These are phyloP conservation scores for Xiphias gladius DNA, from an alignment of 2,113 vertebrate species.

Conservation along the genomic window DNA sequence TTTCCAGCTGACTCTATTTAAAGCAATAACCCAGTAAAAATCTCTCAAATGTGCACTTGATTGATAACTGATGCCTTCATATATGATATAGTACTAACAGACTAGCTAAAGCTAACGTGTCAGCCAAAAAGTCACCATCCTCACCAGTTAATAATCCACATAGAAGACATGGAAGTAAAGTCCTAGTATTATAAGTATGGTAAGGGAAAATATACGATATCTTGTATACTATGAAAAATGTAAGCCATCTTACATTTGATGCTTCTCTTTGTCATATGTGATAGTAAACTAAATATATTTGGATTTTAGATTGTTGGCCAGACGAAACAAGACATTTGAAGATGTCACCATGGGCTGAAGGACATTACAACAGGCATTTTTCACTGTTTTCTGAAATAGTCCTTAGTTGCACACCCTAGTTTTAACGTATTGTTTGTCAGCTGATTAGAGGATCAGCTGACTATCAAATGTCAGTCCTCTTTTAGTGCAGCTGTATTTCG, in stretches of 20 bases:
- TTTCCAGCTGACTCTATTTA: not conserved
- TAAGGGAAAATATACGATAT: no score
- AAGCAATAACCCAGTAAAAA: not conserved
- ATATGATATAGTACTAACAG: not conserved
- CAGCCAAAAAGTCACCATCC: no score
- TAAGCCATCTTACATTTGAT: no score
- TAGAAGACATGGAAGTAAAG: no score
- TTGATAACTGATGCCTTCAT: not conserved
- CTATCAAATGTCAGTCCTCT: not conserved
- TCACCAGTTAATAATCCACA: not conserved
- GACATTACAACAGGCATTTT: not conserved
- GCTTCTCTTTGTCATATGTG: no score
- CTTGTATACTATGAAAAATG: no score
- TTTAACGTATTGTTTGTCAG: not conserved
- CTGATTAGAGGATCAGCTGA: not conserved
- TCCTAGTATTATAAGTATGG: no score
- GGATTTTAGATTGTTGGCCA: no score
- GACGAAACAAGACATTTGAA: not conserved
- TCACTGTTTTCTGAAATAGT: not conserved
- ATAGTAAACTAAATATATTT: no score
- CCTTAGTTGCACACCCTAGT: not conserved
- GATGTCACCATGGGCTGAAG: not conserved
- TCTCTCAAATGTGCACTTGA: not conserved
- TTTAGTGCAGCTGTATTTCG: slow-evolving; percentile 30
- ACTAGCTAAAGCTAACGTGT: not conserved